A percentile compares a stretch with the other conserved stretches of the same genome.
Evolutionary conservation across 2,888 invertebrate genomes (phyloP).

Genomic region (Drymonia ruficornis): DNA sequence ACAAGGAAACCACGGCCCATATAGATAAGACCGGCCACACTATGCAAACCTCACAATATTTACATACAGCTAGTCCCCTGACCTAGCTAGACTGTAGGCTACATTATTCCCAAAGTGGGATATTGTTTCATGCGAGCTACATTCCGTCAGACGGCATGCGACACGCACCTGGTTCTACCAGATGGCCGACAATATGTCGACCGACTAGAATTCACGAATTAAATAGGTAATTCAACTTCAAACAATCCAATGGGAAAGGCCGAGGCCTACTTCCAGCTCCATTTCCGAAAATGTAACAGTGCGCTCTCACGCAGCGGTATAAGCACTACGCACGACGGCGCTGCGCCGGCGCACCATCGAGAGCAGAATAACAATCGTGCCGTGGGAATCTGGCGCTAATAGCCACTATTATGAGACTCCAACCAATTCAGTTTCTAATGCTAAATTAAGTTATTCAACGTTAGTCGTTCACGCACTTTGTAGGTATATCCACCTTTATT

Average conservation of each 20-base stretch:
- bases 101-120: no score
- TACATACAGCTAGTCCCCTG: slow-evolving; percentile 37
- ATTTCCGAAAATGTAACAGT: slow-evolving; percentile 60
- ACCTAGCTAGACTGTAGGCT: slow-evolving; percentile 23
- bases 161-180: no score
- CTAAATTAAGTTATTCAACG: background rate
- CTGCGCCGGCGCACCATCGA: slow-evolving; percentile 43
- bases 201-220: no score
- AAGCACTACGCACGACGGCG: slow-evolving; percentile 64
- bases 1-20: slow-evolving; percentile 76
- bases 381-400: slow-evolving; percentile 74
- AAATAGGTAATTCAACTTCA: no score
- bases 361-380: slow-evolving; percentile 74
- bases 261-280: slow-evolving; percentile 21
- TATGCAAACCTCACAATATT: slow-evolving; percentile 57
- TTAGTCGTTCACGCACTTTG: no score
- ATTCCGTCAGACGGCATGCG: no score
- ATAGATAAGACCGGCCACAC: slow-evolving; percentile 69
- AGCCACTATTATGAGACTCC: slow-evolving; percentile 69
- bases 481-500: no score
- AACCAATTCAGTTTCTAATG: slow-evolving; percentile 25
- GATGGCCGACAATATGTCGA: no score
- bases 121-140: no score
- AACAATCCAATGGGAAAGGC: slow-evolving; percentile 23
- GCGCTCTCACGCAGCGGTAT: slow-evolving; percentile 51